A percentile compares a stretch with the other conserved stretches of the same genome.
phyloP scores from a whole-genome alignment of 2,888 invertebrate species.

The Ennomos quercinarius region DNA sequence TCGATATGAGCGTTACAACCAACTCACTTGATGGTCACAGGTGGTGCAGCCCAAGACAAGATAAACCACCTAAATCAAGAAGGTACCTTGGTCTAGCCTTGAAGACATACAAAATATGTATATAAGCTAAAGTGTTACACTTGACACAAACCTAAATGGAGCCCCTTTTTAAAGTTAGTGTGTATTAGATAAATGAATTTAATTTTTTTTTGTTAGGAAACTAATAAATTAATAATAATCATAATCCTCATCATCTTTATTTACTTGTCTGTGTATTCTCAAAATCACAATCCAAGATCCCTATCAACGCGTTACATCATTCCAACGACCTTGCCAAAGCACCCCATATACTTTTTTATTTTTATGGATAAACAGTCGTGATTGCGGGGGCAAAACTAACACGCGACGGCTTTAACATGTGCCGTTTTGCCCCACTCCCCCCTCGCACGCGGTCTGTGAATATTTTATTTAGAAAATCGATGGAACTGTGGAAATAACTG shows the following conservation, averaged over 20 bases:
- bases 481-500: conserved; percentile 7
- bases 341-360: conserved; percentile 15
- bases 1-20: no score
- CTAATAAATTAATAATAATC: no score
- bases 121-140: no score
- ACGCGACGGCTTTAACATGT: conserved; percentile 22
- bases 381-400: conserved; percentile 22
- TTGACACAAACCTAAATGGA: no score
- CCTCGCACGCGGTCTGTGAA: conserved; percentile 16
- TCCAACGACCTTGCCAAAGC: conserved; percentile 5
- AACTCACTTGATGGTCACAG: no score
- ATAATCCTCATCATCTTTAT: not conserved
- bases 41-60: no score
- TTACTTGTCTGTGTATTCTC: conserved; percentile 3
- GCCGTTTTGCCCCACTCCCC: conserved; percentile 21
- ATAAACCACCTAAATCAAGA: no score
- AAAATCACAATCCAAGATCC: not conserved
- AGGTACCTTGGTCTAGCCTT: no score
- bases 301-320: conserved; percentile 6
- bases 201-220: no score
- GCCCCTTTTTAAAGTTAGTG: no score
- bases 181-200: no score
- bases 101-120: no score
- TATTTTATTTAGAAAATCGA: conserved; percentile 26
- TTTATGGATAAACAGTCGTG: conserved; percentile 17